Conservation (phyloP, 2,113 vertebrate genomes). For the Paramisgurnus dabryanus region DNA sequence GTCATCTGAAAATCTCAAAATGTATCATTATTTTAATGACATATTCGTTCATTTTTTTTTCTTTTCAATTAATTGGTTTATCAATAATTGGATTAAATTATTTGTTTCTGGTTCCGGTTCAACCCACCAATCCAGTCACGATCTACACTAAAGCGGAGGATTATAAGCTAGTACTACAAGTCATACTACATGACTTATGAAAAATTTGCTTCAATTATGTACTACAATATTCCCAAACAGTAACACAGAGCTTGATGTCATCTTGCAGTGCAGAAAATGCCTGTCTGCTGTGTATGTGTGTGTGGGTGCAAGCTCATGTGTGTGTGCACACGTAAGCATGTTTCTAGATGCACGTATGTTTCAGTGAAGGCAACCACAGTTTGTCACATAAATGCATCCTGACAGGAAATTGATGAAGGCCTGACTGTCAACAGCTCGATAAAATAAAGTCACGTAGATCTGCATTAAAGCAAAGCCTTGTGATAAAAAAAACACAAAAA, state of each 20-base stretch:
- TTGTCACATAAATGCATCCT: neutral
- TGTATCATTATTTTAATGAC: too few species aligned
- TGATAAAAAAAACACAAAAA: neutral
- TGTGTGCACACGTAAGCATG: neutral
- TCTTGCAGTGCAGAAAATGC: too few species aligned
- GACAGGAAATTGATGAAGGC: slow-evolving; percentile 28
- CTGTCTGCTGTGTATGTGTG: neutral
- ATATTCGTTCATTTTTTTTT: too few species aligned
- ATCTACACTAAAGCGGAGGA: too few species aligned
- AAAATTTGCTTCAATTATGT: neutral
- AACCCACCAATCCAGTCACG: too few species aligned
- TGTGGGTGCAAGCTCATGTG: neutral
- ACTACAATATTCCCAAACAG: neutral
- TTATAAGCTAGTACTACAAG: too few species aligned
- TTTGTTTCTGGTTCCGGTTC: too few species aligned
- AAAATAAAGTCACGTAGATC: slow-evolving; percentile 20
- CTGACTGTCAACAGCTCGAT: neutral
- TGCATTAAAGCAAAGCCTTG: neutral
- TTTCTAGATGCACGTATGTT: neutral
- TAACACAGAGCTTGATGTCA: too few species aligned
- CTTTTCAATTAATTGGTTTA: too few species aligned
- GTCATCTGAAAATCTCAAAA: too few species aligned
- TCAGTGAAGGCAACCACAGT: neutral
- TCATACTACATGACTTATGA: too few species aligned
- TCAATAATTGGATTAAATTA: too few species aligned